Evolutionary conservation across 2,113 vertebrate species (phyloP), one percentile per base, ranked within the genome.

Genomic region (Gadus chalcogrammus): DNA sequence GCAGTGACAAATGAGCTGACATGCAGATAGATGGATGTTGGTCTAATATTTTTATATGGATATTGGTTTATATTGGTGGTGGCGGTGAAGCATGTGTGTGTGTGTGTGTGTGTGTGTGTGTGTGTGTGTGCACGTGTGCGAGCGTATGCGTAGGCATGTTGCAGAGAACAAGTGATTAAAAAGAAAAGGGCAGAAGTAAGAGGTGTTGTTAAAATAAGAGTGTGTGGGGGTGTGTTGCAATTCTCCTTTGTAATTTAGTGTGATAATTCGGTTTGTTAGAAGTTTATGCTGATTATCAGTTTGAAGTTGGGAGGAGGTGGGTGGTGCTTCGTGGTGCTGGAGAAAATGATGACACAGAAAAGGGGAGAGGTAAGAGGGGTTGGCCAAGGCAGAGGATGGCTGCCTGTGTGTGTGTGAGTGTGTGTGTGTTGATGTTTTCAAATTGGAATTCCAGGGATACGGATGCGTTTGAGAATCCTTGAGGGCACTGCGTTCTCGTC

Each of bases 181-280:
- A 18, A 18, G n/a, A 11, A 61, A 18, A 20, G 68, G 53, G 61
- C 15, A 27, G 61, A 24, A 24, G 13, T 8, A 48, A 62, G 67
- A 65, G 35, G 61, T 38, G 13, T 63, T 31, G 38, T 35, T 58
- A 24, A 27, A 20, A 17, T 66, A 35, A 20, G 71, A 72, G 68
- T 42, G 75, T 35, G 38, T 7, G n/a, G 64, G 15, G 48, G 64
- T 61, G 63, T 52, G 64, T 16, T 69, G 63, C 70, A 72, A 70
- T 73, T 75, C 69, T 80, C 71, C 74, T 48, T 61, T 59, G 62
- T 69, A 59, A 73, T 79, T 48, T 48, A 48, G 42, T 48, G 42
- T 48, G 42, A 48, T 48, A 48, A 48, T 48, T 48, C 42, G 11
- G 42, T 48, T 48, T 48, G 42, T 48, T 48, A 48, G 42, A 48